Conservation (phyloP, 1,140 invertebrate species). For the Mamestra configurata region DNA sequence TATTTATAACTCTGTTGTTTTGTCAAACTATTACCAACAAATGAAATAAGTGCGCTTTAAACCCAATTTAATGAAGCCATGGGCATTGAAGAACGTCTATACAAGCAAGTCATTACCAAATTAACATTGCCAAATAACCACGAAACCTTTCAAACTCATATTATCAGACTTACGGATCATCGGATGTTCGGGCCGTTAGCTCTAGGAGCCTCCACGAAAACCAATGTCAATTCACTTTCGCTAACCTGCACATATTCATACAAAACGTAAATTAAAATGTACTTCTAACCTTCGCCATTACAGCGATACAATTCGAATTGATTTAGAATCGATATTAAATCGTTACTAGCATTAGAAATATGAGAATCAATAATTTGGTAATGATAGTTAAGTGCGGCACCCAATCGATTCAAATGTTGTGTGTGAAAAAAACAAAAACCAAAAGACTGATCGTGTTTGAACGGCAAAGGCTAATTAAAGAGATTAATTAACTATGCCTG, state of each 20-base stretch:
- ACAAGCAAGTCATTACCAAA: background rate
- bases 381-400: background rate
- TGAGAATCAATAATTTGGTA: conserved; percentile 10
- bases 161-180: conserved; percentile 34
- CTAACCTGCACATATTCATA: conserved; percentile 6
- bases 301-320: background rate
- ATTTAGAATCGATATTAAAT: conserved; percentile 6
- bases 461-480: conserved; percentile 17
- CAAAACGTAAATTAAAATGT: background rate
- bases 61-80: background rate
- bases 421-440: conserved; percentile 4
- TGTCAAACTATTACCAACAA: too few relatives aligned
- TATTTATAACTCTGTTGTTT: too few relatives aligned
- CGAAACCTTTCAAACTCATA: background rate
- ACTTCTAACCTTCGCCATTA: conserved; percentile 7
- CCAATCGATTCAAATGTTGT: conserved; percentile 11
- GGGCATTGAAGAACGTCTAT: background rate
- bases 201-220: conserved; percentile 9
- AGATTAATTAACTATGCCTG: conserved; percentile 35
- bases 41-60: too few relatives aligned
- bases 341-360: background rate
- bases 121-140: background rate
- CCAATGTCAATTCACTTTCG: conserved; percentile 43
- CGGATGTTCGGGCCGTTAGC: conserved; percentile 31
- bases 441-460: conserved; percentile 27